Evolutionary conservation across 2,797 vertebrate genomes (phyloP).

Genomic region (Thalassophryne amazonica): DNA sequence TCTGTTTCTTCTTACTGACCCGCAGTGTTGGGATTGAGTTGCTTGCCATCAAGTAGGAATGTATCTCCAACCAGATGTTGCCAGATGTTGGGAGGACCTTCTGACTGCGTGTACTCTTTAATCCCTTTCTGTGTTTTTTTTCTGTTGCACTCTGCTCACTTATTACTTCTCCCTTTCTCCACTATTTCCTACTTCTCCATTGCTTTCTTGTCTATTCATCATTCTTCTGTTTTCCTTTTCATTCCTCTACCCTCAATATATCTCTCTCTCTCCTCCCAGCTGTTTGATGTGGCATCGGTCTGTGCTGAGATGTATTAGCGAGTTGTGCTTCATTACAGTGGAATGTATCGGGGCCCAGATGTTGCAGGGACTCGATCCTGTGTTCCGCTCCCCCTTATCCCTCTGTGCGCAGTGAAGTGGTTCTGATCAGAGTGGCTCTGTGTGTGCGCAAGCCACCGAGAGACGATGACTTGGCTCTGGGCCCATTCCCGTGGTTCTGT

Average conservation of each 20-base stretch:
- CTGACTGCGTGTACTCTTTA: conserved; percentile 29
- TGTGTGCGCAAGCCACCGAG: conserved; percentile 47
- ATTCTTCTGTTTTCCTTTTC: conserved; percentile 48
- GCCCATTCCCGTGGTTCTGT: conserved; percentile 79
- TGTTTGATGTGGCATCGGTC: conserved; percentile 63
- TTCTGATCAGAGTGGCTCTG: conserved; percentile 62
- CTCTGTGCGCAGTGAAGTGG: conserved; percentile 75
- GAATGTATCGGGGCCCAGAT: conserved; percentile 76
- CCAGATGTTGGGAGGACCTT: conserved; percentile 72
- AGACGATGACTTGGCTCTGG: conserved; percentile 75
- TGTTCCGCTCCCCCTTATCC: conserved; percentile 39
- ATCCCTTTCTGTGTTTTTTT: conserved; percentile 11
- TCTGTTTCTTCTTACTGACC: conserved; percentile 45
- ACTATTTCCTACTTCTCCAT: conserved; percentile 54
- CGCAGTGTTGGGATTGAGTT: conserved; percentile 69
- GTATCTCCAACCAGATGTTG: conserved; percentile 67
- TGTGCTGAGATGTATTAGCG: conserved; percentile 55
- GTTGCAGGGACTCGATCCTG: conserved; percentile 62
- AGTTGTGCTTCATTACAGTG: conserved; percentile 72
- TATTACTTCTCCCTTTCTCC: conserved; percentile 21
- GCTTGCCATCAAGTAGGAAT: conserved; percentile 64
- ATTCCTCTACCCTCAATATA: conserved; percentile 36
- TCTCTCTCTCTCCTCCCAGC: conserved; percentile 24
- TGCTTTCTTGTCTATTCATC: conserved; percentile 52
- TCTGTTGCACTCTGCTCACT: conserved; percentile 28